These are phyloP conservation scores for Pheosia gnoma DNA, from an alignment of 2,888 invertebrate genomes.

Conservation along the genomic window DNA sequence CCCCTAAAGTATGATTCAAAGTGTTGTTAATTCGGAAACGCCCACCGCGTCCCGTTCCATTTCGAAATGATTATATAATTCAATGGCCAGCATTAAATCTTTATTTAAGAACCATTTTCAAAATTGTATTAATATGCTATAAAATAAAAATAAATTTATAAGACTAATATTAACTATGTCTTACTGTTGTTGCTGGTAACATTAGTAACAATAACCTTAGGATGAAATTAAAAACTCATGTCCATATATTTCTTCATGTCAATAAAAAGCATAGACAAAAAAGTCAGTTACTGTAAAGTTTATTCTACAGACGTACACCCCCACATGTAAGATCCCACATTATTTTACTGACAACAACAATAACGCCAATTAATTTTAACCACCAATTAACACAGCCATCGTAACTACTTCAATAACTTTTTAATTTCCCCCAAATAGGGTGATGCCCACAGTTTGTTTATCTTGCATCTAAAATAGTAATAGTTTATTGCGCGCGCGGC, in stretches of 20 bases:
- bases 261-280: no score
- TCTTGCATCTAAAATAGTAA: background rate
- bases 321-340: no score
- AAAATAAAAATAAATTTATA: constrained; percentile 1
- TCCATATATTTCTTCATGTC: no score
- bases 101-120: constrained; percentile 50
- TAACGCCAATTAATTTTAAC: no score
- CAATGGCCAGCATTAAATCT: constrained; percentile 54
- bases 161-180: background rate
- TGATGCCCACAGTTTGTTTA: background rate
- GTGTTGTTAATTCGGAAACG: constrained; percentile 33
- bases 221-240: no score
- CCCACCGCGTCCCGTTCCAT: constrained; percentile 37
- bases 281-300: no score
- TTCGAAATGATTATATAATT: constrained; percentile 7
- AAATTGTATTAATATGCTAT: constrained; percentile 34
- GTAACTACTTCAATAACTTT: background rate
- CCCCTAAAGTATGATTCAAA: constrained; percentile 37
- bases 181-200: no score
- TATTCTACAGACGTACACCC: no score
- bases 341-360: no score
- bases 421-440: background rate
- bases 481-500: background rate
- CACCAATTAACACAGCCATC: background rate
- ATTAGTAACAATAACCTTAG: no score